A percentile compares a stretch with the other conserved stretches of the same genome.
These are phyloP conservation scores for Gobius niger DNA, from an alignment of 2,113 vertebrate species.

Conservation along the genomic window DNA sequence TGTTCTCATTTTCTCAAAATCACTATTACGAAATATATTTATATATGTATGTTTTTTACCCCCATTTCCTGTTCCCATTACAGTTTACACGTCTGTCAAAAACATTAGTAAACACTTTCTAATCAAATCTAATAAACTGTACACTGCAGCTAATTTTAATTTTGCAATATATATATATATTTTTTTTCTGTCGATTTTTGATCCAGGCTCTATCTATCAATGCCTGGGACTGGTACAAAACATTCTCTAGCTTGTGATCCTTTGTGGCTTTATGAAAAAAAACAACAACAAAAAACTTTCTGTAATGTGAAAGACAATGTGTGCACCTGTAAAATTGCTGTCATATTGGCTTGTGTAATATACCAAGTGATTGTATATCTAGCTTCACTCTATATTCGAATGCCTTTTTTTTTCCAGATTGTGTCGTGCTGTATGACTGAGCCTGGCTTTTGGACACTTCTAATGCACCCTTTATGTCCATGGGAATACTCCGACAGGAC, in stretches of 20 bases:
- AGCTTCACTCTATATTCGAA: constrained; percentile 17
- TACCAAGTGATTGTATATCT: constrained; percentile 5
- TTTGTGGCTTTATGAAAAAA: background rate
- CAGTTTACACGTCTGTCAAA: background rate
- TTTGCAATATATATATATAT: too few species aligned
- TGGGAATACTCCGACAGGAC: constrained; percentile 7
- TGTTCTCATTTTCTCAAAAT: background rate
- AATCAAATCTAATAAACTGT: too few species aligned
- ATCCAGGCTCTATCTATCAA: too few species aligned
- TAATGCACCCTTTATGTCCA: constrained; percentile 16
- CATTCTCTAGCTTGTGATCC: background rate
- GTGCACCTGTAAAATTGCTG: background rate
- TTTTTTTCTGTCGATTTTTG: too few species aligned
- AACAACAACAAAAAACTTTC: background rate
- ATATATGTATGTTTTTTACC: background rate
- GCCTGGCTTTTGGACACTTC: constrained; percentile 13
- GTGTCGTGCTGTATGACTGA: constrained; percentile 29
- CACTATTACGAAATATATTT: background rate
- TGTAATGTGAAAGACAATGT: background rate
- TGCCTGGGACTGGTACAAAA: too few species aligned
- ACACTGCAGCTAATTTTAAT: too few species aligned
- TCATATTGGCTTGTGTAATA: constrained; percentile 41
- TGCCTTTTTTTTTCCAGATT: constrained; percentile 9
- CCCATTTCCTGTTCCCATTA: background rate
- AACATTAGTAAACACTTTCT: background rate